Percentiles rank a stretch among this genome's conserved stretches.
Conservation (phyloP, 2,113 vertebrate genomes). For the Myrmecobius fasciatus region DNA sequence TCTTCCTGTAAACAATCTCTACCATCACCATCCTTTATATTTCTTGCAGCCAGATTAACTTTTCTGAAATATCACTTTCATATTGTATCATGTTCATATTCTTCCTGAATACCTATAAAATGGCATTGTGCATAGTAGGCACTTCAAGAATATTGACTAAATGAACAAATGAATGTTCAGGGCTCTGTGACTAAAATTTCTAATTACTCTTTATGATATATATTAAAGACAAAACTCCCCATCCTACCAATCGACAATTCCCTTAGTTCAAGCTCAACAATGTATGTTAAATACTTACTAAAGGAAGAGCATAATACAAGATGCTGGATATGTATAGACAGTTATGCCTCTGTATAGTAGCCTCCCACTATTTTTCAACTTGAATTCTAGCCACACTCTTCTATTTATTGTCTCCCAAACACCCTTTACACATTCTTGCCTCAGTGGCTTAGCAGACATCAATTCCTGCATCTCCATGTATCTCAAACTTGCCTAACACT, state of each 20-base stretch:
- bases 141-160: background rate
- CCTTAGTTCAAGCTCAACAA: background rate
- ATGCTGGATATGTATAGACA: background rate
- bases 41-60: background rate
- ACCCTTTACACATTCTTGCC: background rate
- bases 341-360: background rate
- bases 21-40: background rate
- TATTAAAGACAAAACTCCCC: background rate
- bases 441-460: background rate
- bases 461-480: background rate
- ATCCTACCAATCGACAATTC: background rate
- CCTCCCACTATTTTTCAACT: background rate
- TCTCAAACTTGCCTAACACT: background rate
- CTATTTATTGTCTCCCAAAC: background rate
- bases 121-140: background rate
- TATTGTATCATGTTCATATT: background rate
- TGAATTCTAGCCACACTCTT: background rate
- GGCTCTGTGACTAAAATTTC: background rate
- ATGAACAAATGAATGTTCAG: background rate
- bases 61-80: background rate
- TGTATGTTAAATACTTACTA: background rate
- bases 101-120: background rate
- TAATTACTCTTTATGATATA: background rate
- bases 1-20: background rate
- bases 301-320: background rate